Base-by-base conservation (phyloP, 2,113 vertebrate genomes). In the Pteropus alecto region DNA sequence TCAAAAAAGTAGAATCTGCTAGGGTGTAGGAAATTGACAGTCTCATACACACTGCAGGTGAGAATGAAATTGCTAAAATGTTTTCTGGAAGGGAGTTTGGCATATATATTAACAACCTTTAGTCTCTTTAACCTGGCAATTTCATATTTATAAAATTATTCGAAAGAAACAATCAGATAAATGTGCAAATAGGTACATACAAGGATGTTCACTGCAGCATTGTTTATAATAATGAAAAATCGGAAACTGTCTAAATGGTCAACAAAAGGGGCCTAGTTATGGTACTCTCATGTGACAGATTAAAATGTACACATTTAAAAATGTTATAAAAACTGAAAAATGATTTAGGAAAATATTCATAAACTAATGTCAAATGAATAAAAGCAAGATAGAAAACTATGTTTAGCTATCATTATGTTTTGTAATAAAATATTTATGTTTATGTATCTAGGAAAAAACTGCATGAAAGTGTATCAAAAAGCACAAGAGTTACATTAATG, bases 131-230 rank as follows among this genome's bases (percentile, higher is more conserved):
- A 77, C 19, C 2, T 90, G 28, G 13, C 9, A 86, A 30, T 82
- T 74, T 67, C 6, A 74, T 14, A 90, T 46, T 68, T 74, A 67
- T 60, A 3, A 90, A 93, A 88, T 73, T 78, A 88, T 79, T 93
- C 21, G 30, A 70, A 81, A 90, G 24, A 79, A 33, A 46, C 16
- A 70, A 35, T 90, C 56, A 38, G 65, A 14, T 41, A 95, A 43
- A 56, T 21, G 1, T 87, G 13, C 11, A 82, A 4, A 85, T 71
- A 56, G 6, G 16, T 15, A 81, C 2, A 1, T 26, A n/a, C 24
- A 88, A 94, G 71, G 70, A 83, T 96, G 93, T 96, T 94, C 79
- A 91, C 8, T 91, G 28, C 16, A 93, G 61, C 22, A 90, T 87
- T 95, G 19, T 93, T 85, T 93, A 85, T 79, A 85, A 60, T 60